These are phyloP conservation scores for Timandra comae DNA, from an alignment of 2,888 invertebrate genomes.

Conservation along the genomic window DNA sequence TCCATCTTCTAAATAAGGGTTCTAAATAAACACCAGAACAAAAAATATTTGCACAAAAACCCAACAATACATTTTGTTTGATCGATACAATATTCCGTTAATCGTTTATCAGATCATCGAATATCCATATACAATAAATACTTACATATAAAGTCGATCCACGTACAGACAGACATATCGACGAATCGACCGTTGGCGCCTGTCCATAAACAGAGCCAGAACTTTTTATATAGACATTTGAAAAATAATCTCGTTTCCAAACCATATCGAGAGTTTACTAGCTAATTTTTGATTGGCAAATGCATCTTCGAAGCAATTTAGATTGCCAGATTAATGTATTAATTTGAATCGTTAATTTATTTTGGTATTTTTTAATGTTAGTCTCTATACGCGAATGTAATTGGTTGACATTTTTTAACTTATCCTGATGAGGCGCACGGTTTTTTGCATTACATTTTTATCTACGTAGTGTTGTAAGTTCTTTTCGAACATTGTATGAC, in stretches of 20 bases:
- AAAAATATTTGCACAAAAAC: too few species aligned
- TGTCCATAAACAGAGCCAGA: slow-evolving; percentile 44
- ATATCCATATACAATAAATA: slow-evolving; percentile 15
- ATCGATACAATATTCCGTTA: not conserved
- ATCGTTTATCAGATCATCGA: slow-evolving; percentile 10
- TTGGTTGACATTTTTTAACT: too few species aligned
- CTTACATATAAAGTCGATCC: slow-evolving; percentile 8
- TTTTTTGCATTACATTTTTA: too few species aligned
- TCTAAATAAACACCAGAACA: too few species aligned
- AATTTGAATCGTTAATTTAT: not conserved
- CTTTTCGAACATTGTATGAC: too few species aligned
- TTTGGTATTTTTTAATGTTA: too few species aligned
- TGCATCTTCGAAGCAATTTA: not conserved
- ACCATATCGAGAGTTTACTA: slow-evolving; percentile 1
- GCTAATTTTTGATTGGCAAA: slow-evolving; percentile 1
- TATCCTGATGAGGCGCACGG: too few species aligned
- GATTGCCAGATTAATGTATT: not conserved
- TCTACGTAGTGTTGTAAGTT: too few species aligned
- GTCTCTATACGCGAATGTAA: too few species aligned
- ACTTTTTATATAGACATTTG: slow-evolving; percentile 55
- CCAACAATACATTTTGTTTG: too few species aligned
- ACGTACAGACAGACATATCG: slow-evolving; percentile 6
- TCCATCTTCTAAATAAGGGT: too few species aligned
- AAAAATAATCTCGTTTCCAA: slow-evolving; percentile 48
- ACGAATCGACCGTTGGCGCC: slow-evolving; percentile 38